A percentile compares a stretch with the other conserved stretches of the same genome.
Evolutionary conservation across 2,888 invertebrate genomes (phyloP).

Genomic region (Argynnis bischoffii): DNA sequence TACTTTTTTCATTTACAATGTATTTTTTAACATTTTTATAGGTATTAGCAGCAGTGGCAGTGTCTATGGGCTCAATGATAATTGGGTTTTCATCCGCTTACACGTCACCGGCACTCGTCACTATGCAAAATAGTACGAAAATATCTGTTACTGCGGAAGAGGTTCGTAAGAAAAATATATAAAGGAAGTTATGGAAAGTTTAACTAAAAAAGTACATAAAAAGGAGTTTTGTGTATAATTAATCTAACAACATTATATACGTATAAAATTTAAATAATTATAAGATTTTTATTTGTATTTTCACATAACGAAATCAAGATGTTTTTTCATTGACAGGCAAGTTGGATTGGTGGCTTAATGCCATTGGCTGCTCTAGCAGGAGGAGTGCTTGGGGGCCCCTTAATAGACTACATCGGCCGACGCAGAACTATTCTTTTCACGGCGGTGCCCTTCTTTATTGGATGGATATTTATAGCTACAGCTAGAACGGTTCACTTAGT

Average conservation of each 20-base stretch:
- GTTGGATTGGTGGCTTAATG: constrained; percentile 95
- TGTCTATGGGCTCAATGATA: constrained; percentile 93
- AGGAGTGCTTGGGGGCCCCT: constrained; percentile 91
- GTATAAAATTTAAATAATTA: no score
- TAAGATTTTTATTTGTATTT: no score
- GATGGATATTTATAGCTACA: constrained; percentile 91
- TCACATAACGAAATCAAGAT: not conserved
- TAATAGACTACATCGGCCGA: constrained; percentile 93
- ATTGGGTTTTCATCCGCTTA: constrained; percentile 94
- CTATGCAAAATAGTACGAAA: constrained; percentile 84
- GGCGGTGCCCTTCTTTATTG: constrained; percentile 89
- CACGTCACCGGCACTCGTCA: constrained; percentile 92
- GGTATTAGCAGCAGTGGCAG: constrained; percentile 92
- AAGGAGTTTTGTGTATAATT: no score
- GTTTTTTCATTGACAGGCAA: constrained; percentile 80
- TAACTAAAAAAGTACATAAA: no score
- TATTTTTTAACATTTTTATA: constrained; percentile 65
- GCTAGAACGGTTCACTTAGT: constrained; percentile 88
- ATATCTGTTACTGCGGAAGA: constrained; percentile 84
- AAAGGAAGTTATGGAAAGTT: not conserved
- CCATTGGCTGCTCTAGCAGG: constrained; percentile 93
- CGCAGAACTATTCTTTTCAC: constrained; percentile 90
- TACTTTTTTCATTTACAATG: not conserved
- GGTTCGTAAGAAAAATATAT: constrained; percentile 62
- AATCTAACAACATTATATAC: no score